Percentiles rank a stretch among this genome's conserved stretches.
These are phyloP conservation scores for Microcaecilia unicolor DNA, from an alignment of 2,797 vertebrate species.

Conservation along the genomic window DNA sequence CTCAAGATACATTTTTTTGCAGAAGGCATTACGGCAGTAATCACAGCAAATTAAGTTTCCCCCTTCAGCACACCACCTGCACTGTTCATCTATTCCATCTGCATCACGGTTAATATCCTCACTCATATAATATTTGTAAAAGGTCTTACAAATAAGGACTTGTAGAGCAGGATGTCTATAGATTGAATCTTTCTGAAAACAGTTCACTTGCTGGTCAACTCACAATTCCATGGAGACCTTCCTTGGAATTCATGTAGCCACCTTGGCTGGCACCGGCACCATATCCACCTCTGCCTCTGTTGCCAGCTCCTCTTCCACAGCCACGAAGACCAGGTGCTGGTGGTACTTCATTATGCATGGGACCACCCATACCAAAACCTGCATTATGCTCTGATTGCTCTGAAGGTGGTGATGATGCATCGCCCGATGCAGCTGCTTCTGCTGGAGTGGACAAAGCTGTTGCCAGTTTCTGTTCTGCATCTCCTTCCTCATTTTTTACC, in stretches of 20 bases:
- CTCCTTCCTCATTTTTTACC: slow-evolving; percentile 55
- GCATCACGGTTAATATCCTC: too few relatives aligned
- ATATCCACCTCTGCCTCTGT: slow-evolving; percentile 64
- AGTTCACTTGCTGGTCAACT: too few relatives aligned
- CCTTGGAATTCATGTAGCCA: slow-evolving; percentile 72
- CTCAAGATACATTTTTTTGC: slow-evolving; percentile 96
- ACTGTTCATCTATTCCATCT: too few relatives aligned
- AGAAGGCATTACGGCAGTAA: slow-evolving; percentile 97
- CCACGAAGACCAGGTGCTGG: slow-evolving; percentile 62
- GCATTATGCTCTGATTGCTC: slow-evolving; percentile 72
- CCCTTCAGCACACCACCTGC: slow-evolving; percentile 98
- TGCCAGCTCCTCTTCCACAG: slow-evolving; percentile 65
- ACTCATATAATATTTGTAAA: too few relatives aligned
- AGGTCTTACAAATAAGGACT: too few relatives aligned
- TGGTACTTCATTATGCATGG: slow-evolving; percentile 60
- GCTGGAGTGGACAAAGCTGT: slow-evolving; percentile 39
- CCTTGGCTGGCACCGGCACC: slow-evolving; percentile 54
- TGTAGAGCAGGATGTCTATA: too few relatives aligned
- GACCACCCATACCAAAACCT: slow-evolving; percentile 76
- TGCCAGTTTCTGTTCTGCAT: slow-evolving; percentile 53
- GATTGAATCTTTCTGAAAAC: too few relatives aligned
- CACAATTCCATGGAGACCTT: too few relatives aligned
- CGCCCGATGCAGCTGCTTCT: slow-evolving; percentile 38
- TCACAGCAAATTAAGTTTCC: slow-evolving; percentile 97
- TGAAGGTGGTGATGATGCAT: slow-evolving; percentile 36